These are phyloP conservation scores for Riptortus pedestris DNA, from an alignment of 1,140 invertebrate species.

Conservation along the genomic window DNA sequence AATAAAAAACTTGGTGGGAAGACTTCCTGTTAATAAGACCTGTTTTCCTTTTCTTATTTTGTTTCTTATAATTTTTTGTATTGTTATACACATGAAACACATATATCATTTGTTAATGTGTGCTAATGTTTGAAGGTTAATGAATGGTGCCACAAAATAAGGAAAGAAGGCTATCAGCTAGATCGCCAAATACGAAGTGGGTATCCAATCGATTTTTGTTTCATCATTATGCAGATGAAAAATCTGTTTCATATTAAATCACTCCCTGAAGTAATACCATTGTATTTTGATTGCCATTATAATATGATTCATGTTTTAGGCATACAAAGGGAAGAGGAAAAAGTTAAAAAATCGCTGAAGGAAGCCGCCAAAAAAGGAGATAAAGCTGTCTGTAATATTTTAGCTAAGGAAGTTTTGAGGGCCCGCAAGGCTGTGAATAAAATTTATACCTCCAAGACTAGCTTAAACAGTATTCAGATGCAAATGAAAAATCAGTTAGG, in stretches of 20 bases:
- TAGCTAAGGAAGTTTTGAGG: slow-evolving; percentile 90
- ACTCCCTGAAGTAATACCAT: not conserved
- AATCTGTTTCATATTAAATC: not conserved
- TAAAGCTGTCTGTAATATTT: slow-evolving; percentile 82
- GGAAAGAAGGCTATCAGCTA: slow-evolving; percentile 84
- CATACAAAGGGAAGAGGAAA: slow-evolving; percentile 94
- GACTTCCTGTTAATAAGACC: too few species aligned
- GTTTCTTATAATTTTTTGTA: too few species aligned
- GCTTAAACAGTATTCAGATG: slow-evolving; percentile 90
- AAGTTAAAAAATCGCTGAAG: slow-evolving; percentile 86
- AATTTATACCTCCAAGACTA: slow-evolving; percentile 92
- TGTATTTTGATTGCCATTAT: too few species aligned
- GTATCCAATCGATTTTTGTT: slow-evolving; percentile 24
- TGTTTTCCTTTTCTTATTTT: too few species aligned
- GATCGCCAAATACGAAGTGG: slow-evolving; percentile 84
- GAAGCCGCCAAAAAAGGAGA: slow-evolving; percentile 94
- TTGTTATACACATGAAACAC: not conserved
- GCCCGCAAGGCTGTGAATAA: slow-evolving; percentile 82
- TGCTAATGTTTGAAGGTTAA: slow-evolving; percentile 57
- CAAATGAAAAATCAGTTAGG: slow-evolving; percentile 97
- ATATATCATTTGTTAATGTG: not conserved
- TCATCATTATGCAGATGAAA: not conserved
- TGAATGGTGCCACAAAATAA: slow-evolving; percentile 85
- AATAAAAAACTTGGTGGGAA: too few species aligned
- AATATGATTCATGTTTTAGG: slow-evolving; percentile 40